These are phyloP conservation scores for Leptopilina boulardi DNA, from an alignment of 1,140 invertebrate genomes.

Conservation along the genomic window DNA sequence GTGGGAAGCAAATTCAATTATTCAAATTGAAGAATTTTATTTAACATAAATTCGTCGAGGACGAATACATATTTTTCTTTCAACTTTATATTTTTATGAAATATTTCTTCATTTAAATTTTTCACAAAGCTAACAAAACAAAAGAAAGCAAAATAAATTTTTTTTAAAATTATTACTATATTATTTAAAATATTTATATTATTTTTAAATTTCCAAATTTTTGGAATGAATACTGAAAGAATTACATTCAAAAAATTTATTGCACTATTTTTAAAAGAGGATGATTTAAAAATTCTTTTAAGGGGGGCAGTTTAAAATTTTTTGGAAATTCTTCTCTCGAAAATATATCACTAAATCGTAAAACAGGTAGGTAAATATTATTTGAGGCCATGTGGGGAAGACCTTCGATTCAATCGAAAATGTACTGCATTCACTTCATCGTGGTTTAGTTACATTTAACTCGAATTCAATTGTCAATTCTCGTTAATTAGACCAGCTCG, in stretches of 20 bases:
- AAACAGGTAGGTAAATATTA: conserved; percentile 26
- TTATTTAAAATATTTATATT: no score
- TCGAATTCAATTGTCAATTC: background rate
- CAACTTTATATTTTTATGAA: no score
- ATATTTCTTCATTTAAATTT: no score
- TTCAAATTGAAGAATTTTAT: conserved; percentile 15
- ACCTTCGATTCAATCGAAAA: conserved; percentile 7
- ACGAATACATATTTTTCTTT: background rate
- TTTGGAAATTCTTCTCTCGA: background rate
- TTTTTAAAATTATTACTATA: no score
- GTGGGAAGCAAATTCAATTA: conserved; percentile 7
- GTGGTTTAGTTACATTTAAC: background rate
- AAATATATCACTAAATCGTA: background rate
- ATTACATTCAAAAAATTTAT: no score
- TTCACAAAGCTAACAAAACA: no score
- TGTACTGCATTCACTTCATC: background rate
- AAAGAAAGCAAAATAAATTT: no score
- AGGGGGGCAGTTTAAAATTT: no score
- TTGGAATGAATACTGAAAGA: no score
- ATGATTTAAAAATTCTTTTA: no score
- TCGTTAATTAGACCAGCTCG: background rate
- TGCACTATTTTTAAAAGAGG: no score
- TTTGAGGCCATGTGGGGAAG: background rate
- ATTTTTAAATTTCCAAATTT: no score
- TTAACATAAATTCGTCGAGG: background rate